These are phyloP conservation scores for Eristalinus aeneus DNA, from an alignment of 2,888 invertebrate genomes.

Conservation along the genomic window DNA sequence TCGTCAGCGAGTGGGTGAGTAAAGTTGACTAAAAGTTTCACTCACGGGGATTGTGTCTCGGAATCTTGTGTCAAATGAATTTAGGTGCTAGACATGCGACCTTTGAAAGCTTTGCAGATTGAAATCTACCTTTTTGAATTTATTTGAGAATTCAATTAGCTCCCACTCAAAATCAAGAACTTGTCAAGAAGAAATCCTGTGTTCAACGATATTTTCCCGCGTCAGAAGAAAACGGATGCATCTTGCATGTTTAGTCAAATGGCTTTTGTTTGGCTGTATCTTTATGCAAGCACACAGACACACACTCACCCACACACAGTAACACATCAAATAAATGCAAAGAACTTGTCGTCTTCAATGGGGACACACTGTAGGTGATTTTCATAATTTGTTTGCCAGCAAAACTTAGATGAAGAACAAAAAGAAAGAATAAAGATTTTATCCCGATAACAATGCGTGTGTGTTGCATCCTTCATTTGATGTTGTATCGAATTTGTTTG, in stretches of 20 bases:
- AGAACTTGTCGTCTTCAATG: constrained; percentile 20
- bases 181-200: constrained; percentile 52
- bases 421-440: constrained; percentile 20
- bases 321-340: neutral
- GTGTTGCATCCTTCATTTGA: constrained; percentile 60
- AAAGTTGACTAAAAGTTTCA: too few species aligned
- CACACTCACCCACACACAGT: neutral
- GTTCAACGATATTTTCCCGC: neutral
- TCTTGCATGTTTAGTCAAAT: constrained; percentile 18
- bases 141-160: neutral
- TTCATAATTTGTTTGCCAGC: neutral
- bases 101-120: neutral
- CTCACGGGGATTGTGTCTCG: too few species aligned
- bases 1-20: too few species aligned
- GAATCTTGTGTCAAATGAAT: too few species aligned
- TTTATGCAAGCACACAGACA: neutral
- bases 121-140: neutral
- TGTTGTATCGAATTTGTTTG: constrained; percentile 54
- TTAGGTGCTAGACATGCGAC: neutral
- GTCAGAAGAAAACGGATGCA: neutral
- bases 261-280: neutral
- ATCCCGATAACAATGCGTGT: constrained; percentile 53
- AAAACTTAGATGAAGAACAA: neutral
- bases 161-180: neutral
- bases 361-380: constrained; percentile 6